phyloP scores from a whole-genome alignment of 2,113 vertebrate species.

The Rhineura floridana region DNA sequence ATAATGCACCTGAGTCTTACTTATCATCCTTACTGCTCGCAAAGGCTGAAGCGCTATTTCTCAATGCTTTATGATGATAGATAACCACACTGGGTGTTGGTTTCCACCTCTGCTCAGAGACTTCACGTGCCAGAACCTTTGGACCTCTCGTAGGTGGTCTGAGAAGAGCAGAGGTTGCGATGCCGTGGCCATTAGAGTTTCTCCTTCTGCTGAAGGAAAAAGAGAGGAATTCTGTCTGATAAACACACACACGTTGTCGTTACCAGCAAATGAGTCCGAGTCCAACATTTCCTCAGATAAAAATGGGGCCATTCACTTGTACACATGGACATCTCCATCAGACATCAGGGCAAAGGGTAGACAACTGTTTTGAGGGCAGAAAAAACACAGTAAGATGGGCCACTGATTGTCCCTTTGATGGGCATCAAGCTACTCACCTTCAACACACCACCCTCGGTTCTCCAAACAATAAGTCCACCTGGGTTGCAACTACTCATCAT shows the following conservation, averaged over 20 bases:
- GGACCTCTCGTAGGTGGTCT: neutral
- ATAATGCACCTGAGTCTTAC: neutral
- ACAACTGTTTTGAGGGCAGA: neutral
- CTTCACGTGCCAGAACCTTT: slow-evolving; percentile 3
- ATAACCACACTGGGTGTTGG: neutral
- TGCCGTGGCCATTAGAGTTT: neutral
- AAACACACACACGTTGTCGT: neutral
- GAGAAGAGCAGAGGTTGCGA: slow-evolving; percentile 9
- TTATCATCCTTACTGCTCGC: neutral
- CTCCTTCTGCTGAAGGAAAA: neutral
- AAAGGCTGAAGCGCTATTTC: neutral
- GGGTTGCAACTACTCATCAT: neutral
- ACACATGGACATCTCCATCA: neutral
- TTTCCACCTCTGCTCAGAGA: neutral
- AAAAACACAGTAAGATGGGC: too few relatives aligned
- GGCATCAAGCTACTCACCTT: neutral
- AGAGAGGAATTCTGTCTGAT: neutral
- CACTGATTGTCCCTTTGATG: neutral
- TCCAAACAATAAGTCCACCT: neutral
- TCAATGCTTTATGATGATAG: neutral
- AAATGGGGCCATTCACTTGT: neutral
- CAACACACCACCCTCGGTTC: neutral
- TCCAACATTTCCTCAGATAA: neutral
- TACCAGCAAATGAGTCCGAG: neutral
- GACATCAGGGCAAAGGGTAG: neutral